Percentiles rank a stretch among this genome's conserved stretches.
Conservation (phyloP, 2,888 invertebrate species). For the Lomographa bimaculata region DNA sequence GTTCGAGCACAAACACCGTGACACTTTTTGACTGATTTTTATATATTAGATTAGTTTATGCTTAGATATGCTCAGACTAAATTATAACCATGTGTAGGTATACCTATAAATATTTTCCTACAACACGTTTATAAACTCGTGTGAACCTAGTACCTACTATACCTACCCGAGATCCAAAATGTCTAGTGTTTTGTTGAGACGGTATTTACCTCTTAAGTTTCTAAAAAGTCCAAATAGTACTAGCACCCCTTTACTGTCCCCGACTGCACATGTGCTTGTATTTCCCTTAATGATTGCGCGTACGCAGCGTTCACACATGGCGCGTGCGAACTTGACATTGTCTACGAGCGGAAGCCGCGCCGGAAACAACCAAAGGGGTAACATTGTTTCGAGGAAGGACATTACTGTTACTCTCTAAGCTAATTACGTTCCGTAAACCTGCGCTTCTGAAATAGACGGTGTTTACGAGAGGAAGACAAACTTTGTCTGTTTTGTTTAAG, state of each 20-base stretch:
- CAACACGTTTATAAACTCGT: too few species aligned
- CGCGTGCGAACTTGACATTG: conserved; percentile 74
- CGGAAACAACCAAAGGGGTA: conserved; percentile 67
- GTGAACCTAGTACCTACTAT: too few species aligned
- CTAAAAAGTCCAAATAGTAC: too few species aligned
- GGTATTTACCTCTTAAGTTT: too few species aligned
- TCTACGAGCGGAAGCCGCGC: conserved; percentile 54
- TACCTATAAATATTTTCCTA: too few species aligned
- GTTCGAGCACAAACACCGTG: too few species aligned
- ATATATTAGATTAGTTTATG: too few species aligned
- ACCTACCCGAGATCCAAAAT: too few species aligned
- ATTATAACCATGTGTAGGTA: too few species aligned
- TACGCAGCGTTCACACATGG: conserved; percentile 28
- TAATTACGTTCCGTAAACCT: conserved; percentile 43
- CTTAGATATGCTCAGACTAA: too few species aligned
- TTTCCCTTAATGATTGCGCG: conserved; percentile 27
- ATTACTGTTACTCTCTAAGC: conserved; percentile 38
- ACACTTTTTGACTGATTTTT: too few species aligned
- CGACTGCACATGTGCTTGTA: conserved; percentile 7
- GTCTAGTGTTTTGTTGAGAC: too few species aligned
- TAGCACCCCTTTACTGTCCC: neutral
- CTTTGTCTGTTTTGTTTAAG: conserved; percentile 15
- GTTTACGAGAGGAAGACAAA: conserved; percentile 29
- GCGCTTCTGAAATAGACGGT: conserved; percentile 37
- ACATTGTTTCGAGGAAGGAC: conserved; percentile 70